Conservation (phyloP, 2,113 vertebrate species). For the Misgurnus anguillicaudatus region DNA sequence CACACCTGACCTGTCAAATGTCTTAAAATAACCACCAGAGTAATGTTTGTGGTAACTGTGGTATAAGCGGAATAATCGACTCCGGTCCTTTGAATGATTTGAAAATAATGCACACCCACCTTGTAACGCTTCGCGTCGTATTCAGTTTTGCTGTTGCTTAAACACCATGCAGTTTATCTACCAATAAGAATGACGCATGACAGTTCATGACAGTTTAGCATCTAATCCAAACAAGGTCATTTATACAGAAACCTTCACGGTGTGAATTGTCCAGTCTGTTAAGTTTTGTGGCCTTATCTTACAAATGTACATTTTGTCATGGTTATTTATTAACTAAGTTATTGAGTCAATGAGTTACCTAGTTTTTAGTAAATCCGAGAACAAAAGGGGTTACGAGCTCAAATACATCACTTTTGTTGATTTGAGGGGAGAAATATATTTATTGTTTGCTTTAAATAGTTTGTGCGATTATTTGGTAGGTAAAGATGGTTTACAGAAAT, state of each 20-base stretch:
- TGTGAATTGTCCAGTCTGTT: slow-evolving; percentile 60
- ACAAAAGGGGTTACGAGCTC: slow-evolving; percentile 35
- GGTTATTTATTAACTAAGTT: slow-evolving; percentile 48
- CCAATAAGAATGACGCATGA: slow-evolving; percentile 1
- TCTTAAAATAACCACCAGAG: too few relatives aligned
- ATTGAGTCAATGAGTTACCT: slow-evolving; percentile 42
- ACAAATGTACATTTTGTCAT: slow-evolving; percentile 30
- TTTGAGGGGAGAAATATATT: neutral
- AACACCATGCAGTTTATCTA: neutral
- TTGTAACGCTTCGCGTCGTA: too few relatives aligned
- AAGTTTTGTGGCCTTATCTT: slow-evolving; percentile 73
- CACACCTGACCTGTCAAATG: too few relatives aligned
- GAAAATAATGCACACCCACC: too few relatives aligned
- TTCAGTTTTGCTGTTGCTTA: neutral
- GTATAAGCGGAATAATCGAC: too few relatives aligned
- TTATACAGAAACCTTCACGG: slow-evolving; percentile 46
- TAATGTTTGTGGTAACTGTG: too few relatives aligned
- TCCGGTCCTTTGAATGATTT: too few relatives aligned
- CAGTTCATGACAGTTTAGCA: slow-evolving; percentile 21
- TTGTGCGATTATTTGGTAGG: slow-evolving; percentile 36
- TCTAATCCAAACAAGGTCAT: slow-evolving; percentile 28
- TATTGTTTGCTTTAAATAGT: slow-evolving; percentile 31
- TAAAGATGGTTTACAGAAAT: neutral
- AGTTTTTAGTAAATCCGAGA: slow-evolving; percentile 29
- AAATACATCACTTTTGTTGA: slow-evolving; percentile 30